These are phyloP conservation scores for Nettapus auritus DNA, from an alignment of 2,113 vertebrate species.

Conservation along the genomic window DNA sequence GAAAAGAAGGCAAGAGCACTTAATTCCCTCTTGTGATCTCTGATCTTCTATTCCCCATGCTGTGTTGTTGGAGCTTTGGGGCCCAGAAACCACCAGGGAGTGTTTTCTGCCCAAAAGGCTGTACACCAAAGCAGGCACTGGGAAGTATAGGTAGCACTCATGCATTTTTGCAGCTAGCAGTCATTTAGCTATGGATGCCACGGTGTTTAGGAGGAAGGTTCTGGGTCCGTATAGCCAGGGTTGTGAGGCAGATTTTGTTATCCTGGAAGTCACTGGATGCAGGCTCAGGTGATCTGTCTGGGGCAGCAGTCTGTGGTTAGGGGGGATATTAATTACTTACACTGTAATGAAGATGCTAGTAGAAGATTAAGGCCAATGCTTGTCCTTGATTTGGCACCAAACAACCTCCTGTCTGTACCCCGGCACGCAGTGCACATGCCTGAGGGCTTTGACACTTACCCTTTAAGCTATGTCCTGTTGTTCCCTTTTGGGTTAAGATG, in stretches of 20 bases:
- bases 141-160: neutral
- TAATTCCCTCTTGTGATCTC: neutral
- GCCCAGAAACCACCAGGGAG: neutral
- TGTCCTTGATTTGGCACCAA: neutral
- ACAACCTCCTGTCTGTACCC: neutral
- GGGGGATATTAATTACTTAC: neutral
- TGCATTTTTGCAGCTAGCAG: neutral
- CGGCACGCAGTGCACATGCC: neutral
- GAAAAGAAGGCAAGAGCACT: neutral
- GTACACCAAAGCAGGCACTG: neutral
- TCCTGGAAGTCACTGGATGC: neutral
- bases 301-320: neutral
- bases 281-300: neutral
- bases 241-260: neutral
- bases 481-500: neutral
- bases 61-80: neutral
- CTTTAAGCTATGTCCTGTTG: rapidly evolving
- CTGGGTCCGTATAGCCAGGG: neutral
- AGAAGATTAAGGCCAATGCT: neutral
- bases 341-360: neutral
- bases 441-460: neutral
- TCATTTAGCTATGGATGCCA: neutral
- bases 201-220: neutral
- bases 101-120: neutral
- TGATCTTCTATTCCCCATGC: neutral